A percentile compares a stretch with the other conserved stretches of the same genome.
These are phyloP conservation scores for Phalacrocorax brasilianus DNA, from an alignment of 2,113 vertebrate genomes.

Conservation along the genomic window DNA sequence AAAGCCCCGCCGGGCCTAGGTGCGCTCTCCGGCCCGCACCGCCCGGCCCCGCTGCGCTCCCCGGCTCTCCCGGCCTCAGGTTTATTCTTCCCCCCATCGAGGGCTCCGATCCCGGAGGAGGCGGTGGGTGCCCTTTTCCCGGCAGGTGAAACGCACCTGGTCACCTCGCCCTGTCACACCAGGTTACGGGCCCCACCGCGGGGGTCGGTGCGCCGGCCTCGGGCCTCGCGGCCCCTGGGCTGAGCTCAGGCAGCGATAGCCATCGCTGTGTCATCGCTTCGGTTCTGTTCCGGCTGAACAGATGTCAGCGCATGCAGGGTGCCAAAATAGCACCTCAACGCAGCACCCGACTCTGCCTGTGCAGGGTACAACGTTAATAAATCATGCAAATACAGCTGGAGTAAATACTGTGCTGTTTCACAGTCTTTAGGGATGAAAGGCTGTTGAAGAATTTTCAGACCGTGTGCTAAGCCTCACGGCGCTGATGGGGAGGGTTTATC, in stretches of 20 bases:
- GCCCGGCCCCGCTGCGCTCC: not conserved
- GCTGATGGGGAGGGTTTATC: not conserved
- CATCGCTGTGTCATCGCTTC: not conserved
- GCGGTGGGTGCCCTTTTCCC: not conserved
- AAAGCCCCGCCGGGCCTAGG: slow-evolving; percentile 57
- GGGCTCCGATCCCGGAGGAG: not conserved
- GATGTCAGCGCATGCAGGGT: not conserved
- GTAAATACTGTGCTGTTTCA: not conserved
- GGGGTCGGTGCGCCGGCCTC: not conserved
- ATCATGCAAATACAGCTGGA: not conserved
- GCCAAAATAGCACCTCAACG: accelerated
- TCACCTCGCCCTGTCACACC: not conserved
- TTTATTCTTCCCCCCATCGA: too few relatives aligned
- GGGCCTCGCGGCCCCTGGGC: not conserved
- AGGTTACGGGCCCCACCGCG: accelerated
- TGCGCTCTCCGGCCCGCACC: not conserved
- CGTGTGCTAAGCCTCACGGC: not conserved
- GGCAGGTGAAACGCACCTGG: not conserved
- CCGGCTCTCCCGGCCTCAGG: accelerated
- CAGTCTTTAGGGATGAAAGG: not conserved
- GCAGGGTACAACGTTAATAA: not conserved
- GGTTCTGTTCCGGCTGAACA: accelerated
- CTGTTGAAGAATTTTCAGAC: not conserved
- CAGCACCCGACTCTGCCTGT: accelerated
- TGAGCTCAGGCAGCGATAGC: not conserved